Percentiles rank a stretch among this genome's conserved stretches.
phyloP scores from a whole-genome alignment of 2,113 vertebrate species.

The Prietella phreatophila region DNA sequence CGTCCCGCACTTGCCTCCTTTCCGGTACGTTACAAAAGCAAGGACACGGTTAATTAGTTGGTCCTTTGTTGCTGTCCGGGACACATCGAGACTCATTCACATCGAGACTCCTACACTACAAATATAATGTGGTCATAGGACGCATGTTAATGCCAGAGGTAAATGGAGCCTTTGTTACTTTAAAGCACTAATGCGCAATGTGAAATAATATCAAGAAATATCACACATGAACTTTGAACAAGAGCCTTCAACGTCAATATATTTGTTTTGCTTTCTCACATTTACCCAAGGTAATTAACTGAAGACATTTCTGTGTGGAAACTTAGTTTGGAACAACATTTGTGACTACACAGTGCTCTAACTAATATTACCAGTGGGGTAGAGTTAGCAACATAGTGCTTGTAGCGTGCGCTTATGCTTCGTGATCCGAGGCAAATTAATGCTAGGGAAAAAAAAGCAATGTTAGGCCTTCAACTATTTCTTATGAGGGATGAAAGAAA shows the following conservation, averaged over 20 bases:
- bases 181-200: neutral
- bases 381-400: slow-evolving; percentile 37
- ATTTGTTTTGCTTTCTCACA: neutral
- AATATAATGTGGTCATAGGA: neutral
- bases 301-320: neutral
- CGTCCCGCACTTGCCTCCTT: too few species aligned
- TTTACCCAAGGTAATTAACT: neutral
- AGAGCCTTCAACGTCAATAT: neutral
- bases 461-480: slow-evolving; percentile 54
- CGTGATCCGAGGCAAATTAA: slow-evolving; percentile 56
- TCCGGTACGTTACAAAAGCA: neutral
- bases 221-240: neutral
- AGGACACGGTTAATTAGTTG: neutral
- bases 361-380: slow-evolving; percentile 7
- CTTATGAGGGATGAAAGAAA: slow-evolving; percentile 59
- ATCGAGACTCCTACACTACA: too few species aligned
- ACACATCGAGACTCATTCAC: neutral
- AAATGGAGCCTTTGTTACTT: neutral
- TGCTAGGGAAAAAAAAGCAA: slow-evolving; percentile 31
- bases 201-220: neutral
- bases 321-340: slow-evolving; percentile 4
- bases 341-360: slow-evolving; percentile 1
- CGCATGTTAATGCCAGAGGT: neutral
- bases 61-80: neutral
- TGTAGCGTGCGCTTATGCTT: slow-evolving; percentile 50